Conservation (phyloP, 2,888 invertebrate species). For the Muschampia plurimacula region DNA sequence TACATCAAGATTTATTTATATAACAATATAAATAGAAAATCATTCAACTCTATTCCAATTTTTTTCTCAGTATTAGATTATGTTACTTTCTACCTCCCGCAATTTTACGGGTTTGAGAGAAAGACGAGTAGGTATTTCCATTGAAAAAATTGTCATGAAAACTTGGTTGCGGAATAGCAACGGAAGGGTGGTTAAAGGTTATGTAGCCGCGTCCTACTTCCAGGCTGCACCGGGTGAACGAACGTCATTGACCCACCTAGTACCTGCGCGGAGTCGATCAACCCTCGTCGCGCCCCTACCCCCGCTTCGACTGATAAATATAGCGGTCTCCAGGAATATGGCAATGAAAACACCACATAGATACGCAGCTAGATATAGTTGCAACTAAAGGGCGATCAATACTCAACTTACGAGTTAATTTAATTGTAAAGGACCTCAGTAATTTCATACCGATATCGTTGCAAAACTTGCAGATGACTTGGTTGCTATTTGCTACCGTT, state of each 20-base stretch:
- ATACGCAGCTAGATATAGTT: slow-evolving; percentile 27
- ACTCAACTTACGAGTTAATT: slow-evolving; percentile 13
- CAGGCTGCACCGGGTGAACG: slow-evolving; percentile 73
- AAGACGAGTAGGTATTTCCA: too few relatives aligned
- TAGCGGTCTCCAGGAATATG: slow-evolving; percentile 70
- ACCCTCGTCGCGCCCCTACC: slow-evolving; percentile 44
- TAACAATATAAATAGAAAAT: too few relatives aligned
- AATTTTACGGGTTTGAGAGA: too few relatives aligned
- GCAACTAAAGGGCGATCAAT: slow-evolving; percentile 21
- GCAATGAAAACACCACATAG: slow-evolving; percentile 65
- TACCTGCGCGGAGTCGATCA: slow-evolving; percentile 62
- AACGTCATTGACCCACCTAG: slow-evolving; percentile 79
- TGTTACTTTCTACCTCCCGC: too few relatives aligned
- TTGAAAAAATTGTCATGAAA: too few relatives aligned
- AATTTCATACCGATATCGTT: background rate
- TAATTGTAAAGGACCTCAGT: slow-evolving; percentile 4
- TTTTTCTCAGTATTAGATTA: too few relatives aligned
- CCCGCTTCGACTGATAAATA: slow-evolving; percentile 63
- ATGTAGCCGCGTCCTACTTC: slow-evolving; percentile 71
- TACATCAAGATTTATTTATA: too few relatives aligned
- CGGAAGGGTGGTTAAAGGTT: slow-evolving; percentile 51
- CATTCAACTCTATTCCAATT: too few relatives aligned
- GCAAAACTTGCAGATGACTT: too few relatives aligned
- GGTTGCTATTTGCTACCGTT: too few relatives aligned
- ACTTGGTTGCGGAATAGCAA: slow-evolving; percentile 40